phyloP scores from a whole-genome alignment of 2,797 vertebrate species.

The Antennarius maculatus region DNA sequence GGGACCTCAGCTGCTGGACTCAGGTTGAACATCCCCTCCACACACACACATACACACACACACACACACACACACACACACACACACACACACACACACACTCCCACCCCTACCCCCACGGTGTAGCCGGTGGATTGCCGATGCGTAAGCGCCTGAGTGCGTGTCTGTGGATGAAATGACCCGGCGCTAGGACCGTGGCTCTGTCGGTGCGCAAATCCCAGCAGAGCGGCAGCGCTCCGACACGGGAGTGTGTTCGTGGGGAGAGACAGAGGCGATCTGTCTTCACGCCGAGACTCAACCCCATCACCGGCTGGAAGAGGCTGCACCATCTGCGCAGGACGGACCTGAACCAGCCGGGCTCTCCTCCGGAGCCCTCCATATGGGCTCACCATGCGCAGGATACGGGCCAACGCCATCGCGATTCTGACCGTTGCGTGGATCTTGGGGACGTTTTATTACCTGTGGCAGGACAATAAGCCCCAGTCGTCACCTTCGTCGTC shows the following conservation, averaged over 20 bases:
- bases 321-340: slow-evolving; percentile 53
- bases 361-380: slow-evolving; percentile 73
- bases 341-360: slow-evolving; percentile 61
- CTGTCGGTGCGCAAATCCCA: slow-evolving; percentile 66
- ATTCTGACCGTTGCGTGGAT: slow-evolving; percentile 98
- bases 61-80: too few relatives aligned
- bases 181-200: slow-evolving; percentile 82
- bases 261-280: slow-evolving; percentile 35
- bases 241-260: slow-evolving; percentile 43
- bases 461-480: slow-evolving; percentile 98
- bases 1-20: slow-evolving; percentile 22
- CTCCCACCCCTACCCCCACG: background rate
- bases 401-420: slow-evolving; percentile 97
- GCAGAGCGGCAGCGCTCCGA: slow-evolving; percentile 50
- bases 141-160: background rate
- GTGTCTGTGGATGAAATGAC: slow-evolving; percentile 15
- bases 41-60: too few relatives aligned
- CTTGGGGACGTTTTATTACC: slow-evolving; percentile 98
- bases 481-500: slow-evolving; percentile 83
- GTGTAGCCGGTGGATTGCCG: background rate
- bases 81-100: too few relatives aligned
- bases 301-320: slow-evolving; percentile 65
- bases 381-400: slow-evolving; percentile 94
- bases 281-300: slow-evolving; percentile 59
- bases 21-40: slow-evolving; percentile 24